These are phyloP conservation scores for Pseudolycoriella hygida DNA, from an alignment of 2,888 invertebrate species.

Conservation along the genomic window DNA sequence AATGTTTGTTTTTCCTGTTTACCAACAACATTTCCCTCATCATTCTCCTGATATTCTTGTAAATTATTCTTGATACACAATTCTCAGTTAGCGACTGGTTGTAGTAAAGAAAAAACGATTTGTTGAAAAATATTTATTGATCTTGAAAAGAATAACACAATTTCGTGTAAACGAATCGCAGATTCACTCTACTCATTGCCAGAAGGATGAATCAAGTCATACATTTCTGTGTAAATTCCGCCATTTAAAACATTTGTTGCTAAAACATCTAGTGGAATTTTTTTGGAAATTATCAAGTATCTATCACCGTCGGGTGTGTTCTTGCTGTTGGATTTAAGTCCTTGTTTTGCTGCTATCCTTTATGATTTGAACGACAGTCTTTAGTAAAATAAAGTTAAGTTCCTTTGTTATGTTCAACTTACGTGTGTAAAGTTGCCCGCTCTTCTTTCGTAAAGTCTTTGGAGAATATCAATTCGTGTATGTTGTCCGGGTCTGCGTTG, in stretches of 20 bases:
- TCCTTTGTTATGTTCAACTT: constrained; percentile 13
- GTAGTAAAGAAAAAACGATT: too few species aligned
- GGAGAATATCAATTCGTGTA: constrained; percentile 39
- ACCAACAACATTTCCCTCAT: too few species aligned
- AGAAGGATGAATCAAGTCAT: constrained; percentile 2
- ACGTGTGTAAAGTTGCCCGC: constrained; percentile 39
- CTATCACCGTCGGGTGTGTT: constrained; percentile 28
- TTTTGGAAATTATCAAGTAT: constrained; percentile 23
- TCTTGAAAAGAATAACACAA: too few species aligned
- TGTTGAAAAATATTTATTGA: too few species aligned
- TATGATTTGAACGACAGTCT: background rate
- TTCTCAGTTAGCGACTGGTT: too few species aligned
- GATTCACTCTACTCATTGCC: background rate
- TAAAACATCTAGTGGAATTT: constrained; percentile 9
- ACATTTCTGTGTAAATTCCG: background rate
- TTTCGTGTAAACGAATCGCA: too few species aligned
- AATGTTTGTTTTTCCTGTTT: too few species aligned
- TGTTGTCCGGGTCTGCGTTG: constrained; percentile 28
- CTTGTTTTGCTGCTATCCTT: constrained; percentile 28
- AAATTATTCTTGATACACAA: too few species aligned
- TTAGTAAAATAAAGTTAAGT: constrained; percentile 2
- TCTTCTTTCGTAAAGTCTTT: constrained; percentile 46
- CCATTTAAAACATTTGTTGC: constrained; percentile 5
- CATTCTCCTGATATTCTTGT: too few species aligned
- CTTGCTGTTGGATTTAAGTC: constrained; percentile 33